phyloP scores from a whole-genome alignment of 2,888 invertebrate species.

The Pyrochroa serraticornis region DNA sequence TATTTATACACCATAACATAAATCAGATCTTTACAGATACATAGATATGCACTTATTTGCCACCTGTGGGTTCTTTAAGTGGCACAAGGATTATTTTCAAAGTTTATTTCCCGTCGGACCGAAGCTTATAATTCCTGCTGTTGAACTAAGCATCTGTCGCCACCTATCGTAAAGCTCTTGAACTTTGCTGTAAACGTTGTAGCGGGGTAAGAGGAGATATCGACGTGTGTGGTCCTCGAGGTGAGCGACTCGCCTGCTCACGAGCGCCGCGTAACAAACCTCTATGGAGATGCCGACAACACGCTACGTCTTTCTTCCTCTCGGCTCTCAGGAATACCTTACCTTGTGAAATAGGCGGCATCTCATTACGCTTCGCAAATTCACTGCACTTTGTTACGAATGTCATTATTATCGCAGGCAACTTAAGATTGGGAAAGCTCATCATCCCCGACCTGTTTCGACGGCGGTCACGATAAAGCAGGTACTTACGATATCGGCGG shows the following conservation, averaged over 20 bases:
- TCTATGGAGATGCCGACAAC: constrained; percentile 44
- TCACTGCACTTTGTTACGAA: constrained; percentile 25
- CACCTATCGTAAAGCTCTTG: constrained; percentile 7
- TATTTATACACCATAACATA: no score
- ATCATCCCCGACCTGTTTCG: no score
- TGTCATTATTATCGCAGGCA: constrained; percentile 27
- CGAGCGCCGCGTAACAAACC: constrained; percentile 53
- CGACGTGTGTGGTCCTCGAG: constrained; percentile 58
- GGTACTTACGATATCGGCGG: no score
- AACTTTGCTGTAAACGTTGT: not conserved
- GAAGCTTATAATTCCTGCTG: no score
- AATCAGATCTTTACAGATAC: no score
- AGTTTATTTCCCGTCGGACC: no score
- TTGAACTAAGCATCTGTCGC: constrained; percentile 5
- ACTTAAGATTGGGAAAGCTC: no score
- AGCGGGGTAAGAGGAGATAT: constrained; percentile 26
- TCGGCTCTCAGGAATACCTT: constrained; percentile 13
- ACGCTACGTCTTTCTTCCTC: constrained; percentile 25
- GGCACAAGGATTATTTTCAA: no score
- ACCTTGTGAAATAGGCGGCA: constrained; percentile 29
- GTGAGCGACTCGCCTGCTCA: constrained; percentile 55
- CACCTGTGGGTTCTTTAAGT: no score
- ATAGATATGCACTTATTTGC: no score
- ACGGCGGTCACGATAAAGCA: no score
- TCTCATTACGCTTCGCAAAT: constrained; percentile 28